Evolutionary conservation across 1,140 invertebrate genomes (phyloP), one percentile per base, ranked within the genome.

Genomic region (Macrosteles quadrilineatus): DNA sequence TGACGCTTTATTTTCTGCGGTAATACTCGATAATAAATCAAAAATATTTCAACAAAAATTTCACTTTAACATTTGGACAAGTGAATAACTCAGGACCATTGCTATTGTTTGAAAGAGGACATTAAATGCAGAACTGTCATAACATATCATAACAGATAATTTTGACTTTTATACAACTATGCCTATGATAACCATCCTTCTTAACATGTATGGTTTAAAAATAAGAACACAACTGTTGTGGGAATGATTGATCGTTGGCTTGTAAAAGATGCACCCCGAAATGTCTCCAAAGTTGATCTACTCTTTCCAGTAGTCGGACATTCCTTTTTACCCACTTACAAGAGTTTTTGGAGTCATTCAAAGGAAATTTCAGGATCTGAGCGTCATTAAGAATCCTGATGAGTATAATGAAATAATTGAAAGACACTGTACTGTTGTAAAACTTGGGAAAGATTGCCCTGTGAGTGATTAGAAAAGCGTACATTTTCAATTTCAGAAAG

Each of bases 271-370:
- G 67, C 67, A 55, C 67, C 67, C 50, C 31, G 57, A 21, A 29
- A 43, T 23, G 27, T 53, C 2, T 27, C 55, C 31, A 36, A 25
- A 57, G 27, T 68, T 21, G 29, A 29, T 25, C 25, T 68, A 11
- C 1, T 9, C 30, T 68, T 68, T 57, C 77, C 77, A 23, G 68
- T 78, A n/a, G 70, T 69, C 6, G 76, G 77, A 14, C 76, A 78
- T 64, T 76, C 71, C 6, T 78, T 75, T 68, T 70, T 79, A n/a
- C 76, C 77, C 0, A 72, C 77, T 1, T 76, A 77, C 63, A n/a
- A 66, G 77, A 55, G 75, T 79, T 1, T 79, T 78, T 73, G 77
- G 72, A 1, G 11, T 55, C n/a, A 74, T 73, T 66, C 74, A 78
- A 73, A 74, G 74, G 73, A n/a, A 32, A 23, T 36, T 76, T 32